Conservation (phyloP, 2,113 vertebrate genomes). For the Rhabdomys dilectus region DNA sequence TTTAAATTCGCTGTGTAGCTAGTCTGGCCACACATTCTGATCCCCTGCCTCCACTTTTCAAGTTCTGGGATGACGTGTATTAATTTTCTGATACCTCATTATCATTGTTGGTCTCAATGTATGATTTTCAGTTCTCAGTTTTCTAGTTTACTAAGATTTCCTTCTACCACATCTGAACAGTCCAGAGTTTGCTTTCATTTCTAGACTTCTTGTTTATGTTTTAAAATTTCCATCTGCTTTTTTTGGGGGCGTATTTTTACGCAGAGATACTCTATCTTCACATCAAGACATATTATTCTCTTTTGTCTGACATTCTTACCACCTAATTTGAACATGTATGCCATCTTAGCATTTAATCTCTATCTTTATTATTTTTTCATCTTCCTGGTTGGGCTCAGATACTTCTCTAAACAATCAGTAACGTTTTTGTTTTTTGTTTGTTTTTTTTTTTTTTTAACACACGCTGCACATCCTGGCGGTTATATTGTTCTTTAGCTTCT, state of each 20-base stretch:
- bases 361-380: background rate
- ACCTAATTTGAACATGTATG: background rate
- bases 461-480: background rate
- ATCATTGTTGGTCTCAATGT: background rate
- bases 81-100: background rate
- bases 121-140: slow-evolving; percentile 26
- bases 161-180: background rate
- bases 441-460: background rate
- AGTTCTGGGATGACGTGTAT: background rate
- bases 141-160: background rate
- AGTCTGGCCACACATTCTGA: background rate
- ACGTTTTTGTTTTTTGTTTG: no score
- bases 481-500: background rate
- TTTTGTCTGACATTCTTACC: background rate
- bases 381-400: background rate
- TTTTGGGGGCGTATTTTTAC: background rate
- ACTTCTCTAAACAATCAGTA: background rate
- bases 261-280: background rate
- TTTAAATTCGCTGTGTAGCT: background rate
- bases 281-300: slow-evolving; percentile 14
- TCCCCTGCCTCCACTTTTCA: background rate
- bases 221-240: slow-evolving; percentile 4
- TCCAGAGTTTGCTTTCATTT: background rate
- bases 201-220: slow-evolving; percentile 26
- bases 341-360: background rate